Base-by-base conservation (phyloP, 2,113 vertebrate species). In the Alligator sinensis region DNA sequence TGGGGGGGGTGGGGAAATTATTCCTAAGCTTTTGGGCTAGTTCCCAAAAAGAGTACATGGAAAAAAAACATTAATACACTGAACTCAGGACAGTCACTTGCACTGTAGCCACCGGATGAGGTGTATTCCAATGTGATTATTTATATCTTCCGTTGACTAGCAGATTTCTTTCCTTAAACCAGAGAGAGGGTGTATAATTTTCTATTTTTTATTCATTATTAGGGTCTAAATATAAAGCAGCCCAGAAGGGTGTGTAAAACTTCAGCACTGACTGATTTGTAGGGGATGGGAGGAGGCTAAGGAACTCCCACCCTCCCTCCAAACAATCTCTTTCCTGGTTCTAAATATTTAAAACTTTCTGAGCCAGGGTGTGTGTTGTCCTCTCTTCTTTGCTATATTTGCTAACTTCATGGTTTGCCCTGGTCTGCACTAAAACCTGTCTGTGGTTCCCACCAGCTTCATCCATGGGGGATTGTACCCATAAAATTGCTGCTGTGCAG, bases 201-300 rank as follows among this genome's bases (percentile, higher is more conserved):
- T 75, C 92, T 91, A 84, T 95, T 96, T 97, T 97, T 96, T 94
- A 96, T 94, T 90, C 91, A 95, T 91, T 95, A 95, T 94, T 92
- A 88, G 88, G n/a, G 82, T 94, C 94, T 96, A 97, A 96, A 96
- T 96, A 97, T 96, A 97, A 92, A 86, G 16, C n/a, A 61, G 11
- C 58, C 61, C 72, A 47, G 79, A 92, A 95, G 94, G 92, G 91
- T 92, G 92, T 95, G 86, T 82, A 63, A 54, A 72, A 61, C 86
- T 91, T 59, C 77, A 77, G 86, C 58, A 68, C 61, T 97, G 92
- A 97, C 93, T 96, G 94, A 97, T 97, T 89, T 77, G 83, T 68
- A 93, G 19, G 86, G 95, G 90, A 95, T 88, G 86, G 95, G 87
- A 86, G 92, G 90, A 95, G 91, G 70, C 27, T 59, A 77, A 86